Evolutionary conservation across 2,888 invertebrate species (phyloP), one percentile per base, ranked within the genome.

Genomic region (Hirtodrosophila trivittata): DNA sequence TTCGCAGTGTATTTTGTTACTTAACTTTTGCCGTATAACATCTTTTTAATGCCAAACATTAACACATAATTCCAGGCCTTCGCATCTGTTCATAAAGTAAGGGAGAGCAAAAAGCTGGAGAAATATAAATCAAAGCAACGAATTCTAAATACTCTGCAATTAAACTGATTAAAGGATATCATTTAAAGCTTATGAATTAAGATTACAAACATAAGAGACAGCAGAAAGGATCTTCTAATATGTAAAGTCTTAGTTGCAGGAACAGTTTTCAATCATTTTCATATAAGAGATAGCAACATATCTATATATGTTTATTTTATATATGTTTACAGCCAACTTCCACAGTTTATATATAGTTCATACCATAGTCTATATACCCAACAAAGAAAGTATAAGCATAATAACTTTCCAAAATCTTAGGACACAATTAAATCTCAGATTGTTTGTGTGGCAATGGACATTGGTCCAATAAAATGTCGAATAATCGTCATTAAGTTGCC

Each of bases 391-490:
- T 28, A 7, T 9, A 28, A 28, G 28, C 1, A 35, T n/a, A 45
- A 26, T 9, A 43, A 56, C 39, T 45, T 30, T 9, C 32, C 33
- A 26, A 67, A 80, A 54, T 85, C 70, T 70, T 71, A 13, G 38
- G 1, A 10, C 3, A 18, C 75, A 80, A 68, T 85, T 73, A 82
- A 77, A 75, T 56, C 35, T 10, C 13, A 12, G 30, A 60, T 35
- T 63, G 58, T 46, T 50, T 58, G 25, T 7, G 28, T 28, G 9
- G 28, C 57, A 32, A n/a, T n/a, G 57, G 55, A 68, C 47, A 47
- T 16, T 21, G 9, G 1, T 13, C 45, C 41, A 58, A 68, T 84
- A 75, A 81, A 81, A 81, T 42, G 33, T 4, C 21, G 54, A 63
- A 59, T 57, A 71, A 66, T 58, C 14, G 58, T 54, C 65, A 72